phyloP scores from a whole-genome alignment of 2,113 vertebrate species.

The Rhipidura dahli region DNA sequence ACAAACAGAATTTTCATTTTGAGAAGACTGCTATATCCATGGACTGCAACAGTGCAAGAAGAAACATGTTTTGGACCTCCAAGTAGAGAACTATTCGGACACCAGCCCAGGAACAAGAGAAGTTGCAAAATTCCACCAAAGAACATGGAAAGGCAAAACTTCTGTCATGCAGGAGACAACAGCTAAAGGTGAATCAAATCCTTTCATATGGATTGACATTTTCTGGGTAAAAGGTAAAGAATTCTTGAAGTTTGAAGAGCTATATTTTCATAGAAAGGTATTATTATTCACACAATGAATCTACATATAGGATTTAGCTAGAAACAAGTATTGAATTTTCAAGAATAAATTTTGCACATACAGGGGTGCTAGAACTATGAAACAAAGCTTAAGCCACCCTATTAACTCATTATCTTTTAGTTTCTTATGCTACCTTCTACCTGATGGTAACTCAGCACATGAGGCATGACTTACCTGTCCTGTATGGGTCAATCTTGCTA shows the following conservation, averaged over 20 bases:
- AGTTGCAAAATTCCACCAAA: background rate
- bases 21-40: background rate
- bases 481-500: background rate
- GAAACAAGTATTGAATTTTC: background rate
- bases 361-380: background rate
- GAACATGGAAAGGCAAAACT: background rate
- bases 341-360: background rate
- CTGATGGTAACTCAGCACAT: background rate
- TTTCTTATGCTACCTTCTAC: background rate
- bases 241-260: background rate
- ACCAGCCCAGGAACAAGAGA: background rate
- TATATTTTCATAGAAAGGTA: background rate
- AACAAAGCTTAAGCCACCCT: background rate
- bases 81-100: background rate
- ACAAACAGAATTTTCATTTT: background rate
- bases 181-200: background rate
- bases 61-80: background rate
- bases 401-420: background rate
- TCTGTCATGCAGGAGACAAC: background rate
- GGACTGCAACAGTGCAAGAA: background rate
- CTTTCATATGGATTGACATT: background rate
- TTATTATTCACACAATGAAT: background rate
- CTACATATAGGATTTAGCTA: background rate
- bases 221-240: background rate
- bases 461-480: background rate